A percentile compares a stretch with the other conserved stretches of the same genome.
phyloP scores from a whole-genome alignment of 2,888 invertebrate species.

The Meghimatium bilineatum region DNA sequence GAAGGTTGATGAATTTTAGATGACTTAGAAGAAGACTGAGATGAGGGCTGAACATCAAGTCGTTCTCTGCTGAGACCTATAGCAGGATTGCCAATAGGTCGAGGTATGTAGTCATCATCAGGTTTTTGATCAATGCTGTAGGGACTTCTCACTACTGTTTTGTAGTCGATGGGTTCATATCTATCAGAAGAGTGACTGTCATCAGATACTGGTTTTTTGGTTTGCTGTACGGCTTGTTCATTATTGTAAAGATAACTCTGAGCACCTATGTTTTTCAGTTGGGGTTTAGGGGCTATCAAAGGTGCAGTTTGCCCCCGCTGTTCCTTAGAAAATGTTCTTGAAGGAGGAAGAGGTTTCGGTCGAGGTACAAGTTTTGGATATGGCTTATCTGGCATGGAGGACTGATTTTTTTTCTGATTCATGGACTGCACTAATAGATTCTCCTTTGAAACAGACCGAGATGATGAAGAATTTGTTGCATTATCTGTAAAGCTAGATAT shows the following conservation, averaged over 20 bases:
- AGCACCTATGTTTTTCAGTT: slow-evolving; percentile 20
- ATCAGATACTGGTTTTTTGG: slow-evolving; percentile 12
- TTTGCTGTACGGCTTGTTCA: slow-evolving; percentile 17
- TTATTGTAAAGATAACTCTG: slow-evolving; percentile 24
- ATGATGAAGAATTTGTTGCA: slow-evolving; percentile 34
- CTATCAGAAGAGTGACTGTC: slow-evolving; percentile 28
- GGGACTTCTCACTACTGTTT: not conserved
- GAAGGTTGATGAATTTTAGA: not conserved
- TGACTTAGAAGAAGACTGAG: not conserved
- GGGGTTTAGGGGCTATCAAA: slow-evolving; percentile 30
- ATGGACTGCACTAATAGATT: slow-evolving; percentile 45
- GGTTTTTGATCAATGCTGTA: slow-evolving; percentile 34
- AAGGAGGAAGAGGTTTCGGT: slow-evolving; percentile 54
- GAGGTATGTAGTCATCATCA: slow-evolving; percentile 45
- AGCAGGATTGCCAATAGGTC: slow-evolving; percentile 34
- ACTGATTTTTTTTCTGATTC: slow-evolving; percentile 21
- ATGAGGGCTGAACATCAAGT: slow-evolving; percentile 25
- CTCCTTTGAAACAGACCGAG: slow-evolving; percentile 33
- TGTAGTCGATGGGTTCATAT: slow-evolving; percentile 48
- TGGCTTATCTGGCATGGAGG: slow-evolving; percentile 44
- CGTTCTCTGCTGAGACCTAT: slow-evolving; percentile 36
- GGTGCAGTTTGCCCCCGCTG: slow-evolving; percentile 21
- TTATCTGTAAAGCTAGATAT: slow-evolving; percentile 65
- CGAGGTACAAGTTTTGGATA: slow-evolving; percentile 56
- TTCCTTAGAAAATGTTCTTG: slow-evolving; percentile 9